Percentiles rank a stretch among this genome's conserved stretches.
These are phyloP conservation scores for Macrosiphum euphorbiae DNA, from an alignment of 2,888 invertebrate genomes.

Conservation along the genomic window DNA sequence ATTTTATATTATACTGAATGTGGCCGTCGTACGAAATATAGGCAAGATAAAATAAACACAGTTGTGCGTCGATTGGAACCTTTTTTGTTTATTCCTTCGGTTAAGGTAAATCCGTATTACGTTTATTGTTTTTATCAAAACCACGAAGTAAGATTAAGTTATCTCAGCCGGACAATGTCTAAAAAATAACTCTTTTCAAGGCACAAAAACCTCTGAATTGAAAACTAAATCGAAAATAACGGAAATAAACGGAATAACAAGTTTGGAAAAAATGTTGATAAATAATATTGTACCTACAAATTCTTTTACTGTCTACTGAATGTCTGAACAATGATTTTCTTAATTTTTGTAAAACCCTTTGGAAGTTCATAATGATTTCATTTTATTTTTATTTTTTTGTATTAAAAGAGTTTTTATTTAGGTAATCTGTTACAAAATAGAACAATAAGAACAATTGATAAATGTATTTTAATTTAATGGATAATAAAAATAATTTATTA, in stretches of 20 bases:
- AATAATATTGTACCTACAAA: neutral
- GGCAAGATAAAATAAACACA: neutral
- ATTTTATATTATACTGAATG: neutral
- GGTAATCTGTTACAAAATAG: too few relatives aligned
- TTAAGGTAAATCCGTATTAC: neutral
- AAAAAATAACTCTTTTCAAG: neutral
- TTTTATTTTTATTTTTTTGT: too few relatives aligned
- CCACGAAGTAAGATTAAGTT: neutral
- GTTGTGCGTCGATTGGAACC: neutral
- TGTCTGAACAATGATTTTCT: neutral
- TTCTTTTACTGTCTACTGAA: neutral
- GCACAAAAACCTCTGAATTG: neutral
- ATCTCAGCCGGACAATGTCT: neutral
- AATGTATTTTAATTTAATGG: neutral
- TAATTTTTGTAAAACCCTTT: neutral
- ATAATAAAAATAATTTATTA: neutral
- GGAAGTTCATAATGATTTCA: neutral
- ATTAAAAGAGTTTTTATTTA: too few relatives aligned
- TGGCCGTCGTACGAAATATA: neutral
- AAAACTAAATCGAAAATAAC: neutral
- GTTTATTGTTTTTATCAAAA: neutral
- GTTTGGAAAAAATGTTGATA: neutral
- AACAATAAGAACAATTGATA: too few relatives aligned
- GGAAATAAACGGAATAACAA: neutral
- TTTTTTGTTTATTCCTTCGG: neutral